phyloP scores from a whole-genome alignment of 2,113 vertebrate genomes.

The Benthochromis sp. region DNA sequence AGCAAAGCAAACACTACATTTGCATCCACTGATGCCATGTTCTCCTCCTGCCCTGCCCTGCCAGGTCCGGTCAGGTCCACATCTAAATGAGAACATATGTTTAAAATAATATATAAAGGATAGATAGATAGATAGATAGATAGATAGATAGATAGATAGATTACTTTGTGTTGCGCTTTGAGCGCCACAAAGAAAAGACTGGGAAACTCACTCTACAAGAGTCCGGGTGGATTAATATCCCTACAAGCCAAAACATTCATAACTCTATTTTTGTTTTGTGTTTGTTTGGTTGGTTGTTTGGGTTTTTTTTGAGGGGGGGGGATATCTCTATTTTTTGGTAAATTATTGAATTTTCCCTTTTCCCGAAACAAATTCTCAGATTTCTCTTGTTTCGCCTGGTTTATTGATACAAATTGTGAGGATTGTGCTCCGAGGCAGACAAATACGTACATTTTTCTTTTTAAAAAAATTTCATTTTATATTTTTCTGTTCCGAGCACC shows the following conservation, averaged over 20 bases:
- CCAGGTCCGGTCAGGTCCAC: background rate
- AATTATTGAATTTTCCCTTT: background rate
- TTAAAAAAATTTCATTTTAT: background rate
- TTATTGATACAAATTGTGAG: background rate
- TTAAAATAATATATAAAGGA: background rate
- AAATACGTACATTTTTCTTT: background rate
- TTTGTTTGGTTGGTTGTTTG: accelerated
- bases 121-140: background rate
- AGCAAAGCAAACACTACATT: background rate
- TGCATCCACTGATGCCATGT: background rate
- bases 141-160: background rate
- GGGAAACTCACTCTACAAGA: background rate
- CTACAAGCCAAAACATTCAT: background rate
- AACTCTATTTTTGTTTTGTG: background rate
- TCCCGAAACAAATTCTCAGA: background rate
- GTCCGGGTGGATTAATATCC: background rate
- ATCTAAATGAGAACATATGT: background rate
- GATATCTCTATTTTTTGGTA: background rate
- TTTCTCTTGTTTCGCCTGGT: background rate
- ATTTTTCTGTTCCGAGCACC: background rate
- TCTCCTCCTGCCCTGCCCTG: background rate
- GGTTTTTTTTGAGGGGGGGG: accelerated
- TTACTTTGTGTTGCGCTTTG: background rate
- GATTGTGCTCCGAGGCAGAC: background rate
- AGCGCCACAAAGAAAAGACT: background rate